Evolutionary conservation across 2,113 vertebrate species (phyloP), one percentile per base, ranked within the genome.

Genomic region (Scomber japonicus): DNA sequence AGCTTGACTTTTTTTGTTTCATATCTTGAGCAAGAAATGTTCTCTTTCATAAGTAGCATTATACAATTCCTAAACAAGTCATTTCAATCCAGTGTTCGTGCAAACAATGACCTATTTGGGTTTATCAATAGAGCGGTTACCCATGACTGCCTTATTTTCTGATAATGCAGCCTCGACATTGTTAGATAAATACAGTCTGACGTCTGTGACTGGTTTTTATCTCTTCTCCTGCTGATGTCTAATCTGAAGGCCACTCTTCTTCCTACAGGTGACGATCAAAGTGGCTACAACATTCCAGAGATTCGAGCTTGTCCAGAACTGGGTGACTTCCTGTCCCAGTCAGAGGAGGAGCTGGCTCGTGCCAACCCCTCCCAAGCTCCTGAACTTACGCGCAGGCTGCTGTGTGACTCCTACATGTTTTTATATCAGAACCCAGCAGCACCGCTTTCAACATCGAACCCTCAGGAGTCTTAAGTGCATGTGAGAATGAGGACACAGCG

Each of bases 401-500:
- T 96, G 55, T 93, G 93, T 48, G 95, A 96, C 85, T 94, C 94
- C 59, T 96, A 95, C 87, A 95, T 95, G 93, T 96, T 92, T 90
- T 87, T 95, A 61, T 96, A 96, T 74, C 92, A 96, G 75, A 91
- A 71, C 17, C 57, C 90, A 55, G 78, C 70, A n/a, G 61, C 7
- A 13, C 68, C 69, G 6, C 61, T 76, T 75, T 82, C 82, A n/a
- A 78, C 54, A 49, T 70, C 76, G 75, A 77, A 70, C 68, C 54
- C 70, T 16, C 54, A 40, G 72, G 75, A 78, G 71, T 30, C 45
- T 19, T 79, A 71, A 81, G 76, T 2, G n/a, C 2, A 6, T 40
- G 24, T 35, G 54, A 71, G 56, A 69, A 51, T 6, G 48, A 82
- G 75, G 60, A 84, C 82, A 21, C 5, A 0, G 3, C 57, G 85